Percentiles rank a stretch among this genome's conserved stretches.
Conservation (phyloP, 2,797 vertebrate genomes). For the Taenioides sp. region DNA sequence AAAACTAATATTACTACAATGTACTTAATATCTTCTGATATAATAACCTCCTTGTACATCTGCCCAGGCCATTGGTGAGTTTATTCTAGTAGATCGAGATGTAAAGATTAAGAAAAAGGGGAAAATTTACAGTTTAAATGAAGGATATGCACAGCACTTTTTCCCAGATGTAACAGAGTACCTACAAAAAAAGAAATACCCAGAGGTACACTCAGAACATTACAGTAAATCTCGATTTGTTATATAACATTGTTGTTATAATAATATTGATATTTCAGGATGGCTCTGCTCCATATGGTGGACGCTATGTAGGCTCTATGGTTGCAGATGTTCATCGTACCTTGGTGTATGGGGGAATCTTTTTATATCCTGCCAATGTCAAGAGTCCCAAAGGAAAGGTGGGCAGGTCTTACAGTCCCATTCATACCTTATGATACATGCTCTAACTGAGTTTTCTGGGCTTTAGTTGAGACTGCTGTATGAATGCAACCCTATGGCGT, state of each 20-base stretch:
- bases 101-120: slow-evolving; percentile 93
- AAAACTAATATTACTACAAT: neutral
- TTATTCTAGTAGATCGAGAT: slow-evolving; percentile 89
- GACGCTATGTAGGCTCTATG: slow-evolving; percentile 95
- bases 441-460: slow-evolving; percentile 1
- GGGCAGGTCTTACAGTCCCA: neutral
- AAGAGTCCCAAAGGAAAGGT: slow-evolving; percentile 96
- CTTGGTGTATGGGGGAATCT: slow-evolving; percentile 94
- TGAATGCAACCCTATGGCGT: slow-evolving; percentile 95
- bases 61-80: slow-evolving; percentile 90
- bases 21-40: neutral
- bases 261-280: slow-evolving; percentile 71
- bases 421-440: neutral
- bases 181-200: slow-evolving; percentile 92
- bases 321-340: slow-evolving; percentile 97
- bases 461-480: slow-evolving; percentile 91
- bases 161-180: slow-evolving; percentile 88
- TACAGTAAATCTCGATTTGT: neutral
- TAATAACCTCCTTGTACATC: neutral
- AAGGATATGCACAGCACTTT: slow-evolving; percentile 90
- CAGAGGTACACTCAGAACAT: slow-evolving; percentile 74
- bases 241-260: neutral
- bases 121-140: slow-evolving; percentile 95
- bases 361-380: slow-evolving; percentile 90
- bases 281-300: slow-evolving; percentile 86